Evolutionary conservation across 2,797 vertebrate species (phyloP), one percentile per base, ranked within the genome.

Genomic region (Cetoscarus ocellatus): DNA sequence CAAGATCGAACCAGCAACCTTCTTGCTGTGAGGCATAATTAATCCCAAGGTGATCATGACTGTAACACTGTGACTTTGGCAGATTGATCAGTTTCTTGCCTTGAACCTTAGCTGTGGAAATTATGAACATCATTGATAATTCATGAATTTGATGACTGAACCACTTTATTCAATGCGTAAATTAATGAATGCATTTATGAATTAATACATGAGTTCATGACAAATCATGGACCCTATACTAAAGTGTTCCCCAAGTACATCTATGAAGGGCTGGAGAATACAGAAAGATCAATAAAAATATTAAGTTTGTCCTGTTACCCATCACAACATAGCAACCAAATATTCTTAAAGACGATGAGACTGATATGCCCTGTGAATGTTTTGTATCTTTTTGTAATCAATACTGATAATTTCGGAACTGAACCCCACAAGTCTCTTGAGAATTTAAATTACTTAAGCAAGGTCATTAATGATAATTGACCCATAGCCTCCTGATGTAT

Each of bases 251-350:
- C 2, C 4, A 27, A 2, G 27, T 27, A 27, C 72, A 67, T 79
- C 47, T 5, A 67, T 89, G 74, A 81, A 82, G 76, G 85, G 75
- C 73, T 77, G 86, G 67, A 84, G 70, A 75, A 70, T 49, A 68
- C 60, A 84, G 66, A 82, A 69, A 80, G 80, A 80, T 59, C 72
- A 63, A 65, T 74, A 75, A 61, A 75, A 64, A 48, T 3, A 47
- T 52, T 67, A 67, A 67, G 58, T 65, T 57, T 62, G 66, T 75
- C 78, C 53, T 47, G 70, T 59, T 73, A 70, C 71, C 58, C 79
- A 65, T 39, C 68, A 63, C 60, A 70, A 61, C 47, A 74, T 73
- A 43, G 62, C 51, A 73, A 79, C 48, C 70, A 54, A 56, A 63
- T 70, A 43, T 64, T 74, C 0, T 62, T 43, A 8, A 64, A 54